Base-by-base conservation (phyloP, 2,888 invertebrate genomes). In the Meteorus cinctellus region DNA sequence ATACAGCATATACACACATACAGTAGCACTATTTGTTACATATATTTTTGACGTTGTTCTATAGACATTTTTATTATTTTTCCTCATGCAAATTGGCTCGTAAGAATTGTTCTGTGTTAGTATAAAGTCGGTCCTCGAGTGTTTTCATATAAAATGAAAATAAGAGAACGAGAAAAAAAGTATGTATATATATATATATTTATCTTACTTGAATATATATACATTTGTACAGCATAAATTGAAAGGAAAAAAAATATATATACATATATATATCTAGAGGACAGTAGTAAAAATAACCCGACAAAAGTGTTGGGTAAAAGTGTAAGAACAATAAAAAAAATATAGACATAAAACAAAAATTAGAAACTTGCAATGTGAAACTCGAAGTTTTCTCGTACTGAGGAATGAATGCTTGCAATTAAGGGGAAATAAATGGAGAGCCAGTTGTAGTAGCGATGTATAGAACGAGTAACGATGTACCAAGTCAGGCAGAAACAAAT, bases 31-130 rank as follows among this genome's bases (percentile, higher is more conserved):
- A 67, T 77, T 60, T 74, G 19, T 55, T 34, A 55, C 6, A 55
- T 55, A 19, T 55, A 55, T 60, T 75, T 75, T 69, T 63, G 72
- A 65, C 66, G 72, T 41, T 45, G 36, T 45, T 72, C 65, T 75
- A 65, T 66, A 73, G 59, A 55, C 63, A 51, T 72, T 63, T 76
- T 69, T 77, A 41, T 63, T 31, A 27, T 67, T 68, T 77, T 72
- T 79, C 77, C 74, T 72, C 76, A 79, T 80, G 80, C 70, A 80
- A 80, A 80, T 76, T 79, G 69, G 72, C 74, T 29, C 62, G 65
- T 34, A 59, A 67, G 67, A 36, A 19, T 55, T 55, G 3, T 16
- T 48, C 16, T n/a, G 24, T 19, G 19, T 19, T 55, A 8, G 55
- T 55, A 19, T 55, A 55, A 55, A 48, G 55, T 55, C 24, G 19